These are phyloP conservation scores for Bombus confusus DNA, from an alignment of 1,140 invertebrate species.

Conservation along the genomic window DNA sequence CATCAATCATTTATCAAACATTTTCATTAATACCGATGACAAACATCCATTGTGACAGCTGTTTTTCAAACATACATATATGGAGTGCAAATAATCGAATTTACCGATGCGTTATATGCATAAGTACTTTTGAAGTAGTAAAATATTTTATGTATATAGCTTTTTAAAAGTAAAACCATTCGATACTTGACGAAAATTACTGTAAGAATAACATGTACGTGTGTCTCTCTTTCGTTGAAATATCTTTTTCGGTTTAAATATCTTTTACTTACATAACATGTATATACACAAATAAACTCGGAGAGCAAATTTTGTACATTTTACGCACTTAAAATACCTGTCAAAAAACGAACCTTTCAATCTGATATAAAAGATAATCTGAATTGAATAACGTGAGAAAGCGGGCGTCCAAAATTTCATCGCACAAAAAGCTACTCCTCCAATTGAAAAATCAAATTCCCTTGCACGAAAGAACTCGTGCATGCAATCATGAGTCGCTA, in stretches of 20 bases:
- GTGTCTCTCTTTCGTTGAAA: neutral
- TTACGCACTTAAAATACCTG: neutral
- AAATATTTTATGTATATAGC: neutral
- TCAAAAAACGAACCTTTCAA: no score
- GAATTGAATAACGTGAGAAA: neutral
- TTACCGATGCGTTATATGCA: neutral
- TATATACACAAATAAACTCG: neutral
- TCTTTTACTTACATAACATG: neutral
- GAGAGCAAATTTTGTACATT: neutral
- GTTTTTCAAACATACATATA: neutral
- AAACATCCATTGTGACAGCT: neutral
- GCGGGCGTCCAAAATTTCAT: neutral
- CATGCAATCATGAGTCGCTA: neutral
- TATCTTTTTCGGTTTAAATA: neutral
- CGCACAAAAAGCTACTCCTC: neutral
- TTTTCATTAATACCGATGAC: neutral
- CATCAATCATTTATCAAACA: neutral
- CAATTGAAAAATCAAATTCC: neutral
- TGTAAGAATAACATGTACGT: neutral
- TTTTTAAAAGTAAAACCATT: neutral
- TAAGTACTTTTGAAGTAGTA: neutral
- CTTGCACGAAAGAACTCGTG: neutral
- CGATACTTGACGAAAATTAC: neutral
- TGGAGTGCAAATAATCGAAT: neutral
- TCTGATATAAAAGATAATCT: neutral